Evolutionary conservation across 2,888 invertebrate genomes (phyloP), one percentile per base, ranked within the genome.

Genomic region (Drosophila putrida): DNA sequence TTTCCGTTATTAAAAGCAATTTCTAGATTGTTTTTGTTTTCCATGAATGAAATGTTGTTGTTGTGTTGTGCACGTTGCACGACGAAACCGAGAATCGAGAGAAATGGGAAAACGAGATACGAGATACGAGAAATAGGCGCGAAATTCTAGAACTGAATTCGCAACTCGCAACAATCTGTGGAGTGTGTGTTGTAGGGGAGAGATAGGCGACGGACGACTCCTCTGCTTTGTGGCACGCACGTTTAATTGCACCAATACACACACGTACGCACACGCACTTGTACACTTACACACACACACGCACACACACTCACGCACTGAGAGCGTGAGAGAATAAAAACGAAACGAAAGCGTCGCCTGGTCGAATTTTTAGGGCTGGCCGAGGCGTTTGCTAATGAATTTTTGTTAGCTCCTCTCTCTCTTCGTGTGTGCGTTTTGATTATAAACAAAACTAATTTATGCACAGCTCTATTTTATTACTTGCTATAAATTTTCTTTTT

Each of bases 1-100:
- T 90, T 91, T 82, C 91, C 92, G 90, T 92, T 92, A 90, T 92
- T 91, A 90, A 92, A 90, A 80, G 92, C 92, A 89, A 91, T 91
- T 90, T 91, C 92, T 83, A 91, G 88, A 87, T 91, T 91, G 82
- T 89, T 92, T 91, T 91, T 89, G 83, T 91, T 91, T 91, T 91
- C 91, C 91, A 91, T 91, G 92, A 90, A 91, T 92, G 90, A 80
- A 78, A 83, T 53, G 81, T 89, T 86, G 44, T 81, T 43, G 51
- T 55, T 58, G 58, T 38, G 49, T 50, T 50, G 38, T 33, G 20
- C 20, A 20, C 20, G 20, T 20, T 20, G 20, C 20, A 20, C 20
- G 20, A 20, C 20, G 20, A 20, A 20, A 20, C 20, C 20, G 20
- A 20, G 20, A 20, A 20, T 20, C 20, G 20, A 20, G 20, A 20